These are phyloP conservation scores for Merluccius polli DNA, from an alignment of 2,797 vertebrate species.

Conservation along the genomic window DNA sequence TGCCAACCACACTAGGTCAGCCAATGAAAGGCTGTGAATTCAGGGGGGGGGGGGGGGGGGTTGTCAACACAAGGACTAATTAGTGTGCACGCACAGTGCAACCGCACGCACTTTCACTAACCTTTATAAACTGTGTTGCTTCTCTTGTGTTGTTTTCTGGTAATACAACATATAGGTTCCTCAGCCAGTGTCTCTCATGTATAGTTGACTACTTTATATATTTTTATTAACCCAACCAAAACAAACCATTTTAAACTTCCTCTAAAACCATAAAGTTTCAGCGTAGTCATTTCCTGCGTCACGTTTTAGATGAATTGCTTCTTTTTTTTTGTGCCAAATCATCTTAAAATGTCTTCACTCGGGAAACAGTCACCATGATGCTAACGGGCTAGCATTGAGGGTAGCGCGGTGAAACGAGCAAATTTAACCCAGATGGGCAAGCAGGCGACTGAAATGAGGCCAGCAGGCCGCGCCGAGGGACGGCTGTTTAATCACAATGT, in stretches of 20 bases:
- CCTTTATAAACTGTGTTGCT: neutral
- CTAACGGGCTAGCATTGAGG: neutral
- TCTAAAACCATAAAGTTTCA: neutral
- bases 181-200: neutral
- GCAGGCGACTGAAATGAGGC: neutral
- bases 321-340: neutral
- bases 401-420: no score
- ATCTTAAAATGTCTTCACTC: neutral
- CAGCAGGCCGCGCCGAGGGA: no score
- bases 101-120: neutral
- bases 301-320: neutral
- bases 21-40: constrained; percentile 60
- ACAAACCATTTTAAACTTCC: neutral
- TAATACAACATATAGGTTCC: neutral
- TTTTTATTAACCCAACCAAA: neutral
- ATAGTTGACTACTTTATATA: no score
- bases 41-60: constrained; percentile 10
- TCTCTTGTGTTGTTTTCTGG: neutral
- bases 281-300: neutral
- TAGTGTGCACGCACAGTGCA: neutral
- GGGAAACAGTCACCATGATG: neutral
- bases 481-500: no score
- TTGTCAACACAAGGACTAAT: constrained; percentile 35
- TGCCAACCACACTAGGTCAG: constrained; percentile 77
- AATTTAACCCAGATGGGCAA: neutral